Base-by-base conservation (phyloP, 2,888 invertebrate species). In the Synanthedon andrenaeformis region DNA sequence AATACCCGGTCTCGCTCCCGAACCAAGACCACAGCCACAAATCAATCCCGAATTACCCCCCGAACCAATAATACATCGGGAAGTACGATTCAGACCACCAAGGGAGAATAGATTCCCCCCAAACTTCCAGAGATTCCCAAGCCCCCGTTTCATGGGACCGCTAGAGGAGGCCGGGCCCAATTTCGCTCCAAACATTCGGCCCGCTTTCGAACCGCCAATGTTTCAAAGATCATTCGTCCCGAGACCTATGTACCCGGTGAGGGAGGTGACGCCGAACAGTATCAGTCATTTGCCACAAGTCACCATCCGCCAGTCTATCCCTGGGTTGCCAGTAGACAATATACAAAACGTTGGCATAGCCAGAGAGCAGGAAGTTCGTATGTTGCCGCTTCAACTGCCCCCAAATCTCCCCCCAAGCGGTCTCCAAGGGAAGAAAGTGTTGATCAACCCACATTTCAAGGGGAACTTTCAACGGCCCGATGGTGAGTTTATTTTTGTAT, bases 391-490 rank as follows among this genome's bases (percentile, higher is more conserved):
- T 3, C 69, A 77, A 12, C 53, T 82, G 4, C 81, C 85, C 0
- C 69, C 76, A 0, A 70, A 70, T 41, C 57, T 76, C 50, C 77
- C 82, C 0, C 77, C 82, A 0, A 75, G 74, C 0, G 89, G 89
- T 0, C 51, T 84, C 35, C 71, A 79, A 0, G 86, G 85, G n/a
- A 91, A 89, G 77, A 93, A 90, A 70, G 93, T 89, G 70, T 86
- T 89, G 65, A 93, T 91, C 67, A 93, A 90, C 81, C 94, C 91
- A 6, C 91, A 91, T 68, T 92, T 90, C 64, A 89, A 90, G 72
- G 92, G 90, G 13, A 88, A 81, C 52, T 89, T 90, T 57, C 90
- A 89, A 59, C 83, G 89, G 0, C 87, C 84, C 0, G 90, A 90
- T 64, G 89, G 88, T 91, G 72, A 78, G 70, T 64, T 53, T 12